Percentiles rank a stretch among this genome's conserved stretches.
Conservation (phyloP, 2,113 vertebrate species). For the Vanacampus margaritifer region DNA sequence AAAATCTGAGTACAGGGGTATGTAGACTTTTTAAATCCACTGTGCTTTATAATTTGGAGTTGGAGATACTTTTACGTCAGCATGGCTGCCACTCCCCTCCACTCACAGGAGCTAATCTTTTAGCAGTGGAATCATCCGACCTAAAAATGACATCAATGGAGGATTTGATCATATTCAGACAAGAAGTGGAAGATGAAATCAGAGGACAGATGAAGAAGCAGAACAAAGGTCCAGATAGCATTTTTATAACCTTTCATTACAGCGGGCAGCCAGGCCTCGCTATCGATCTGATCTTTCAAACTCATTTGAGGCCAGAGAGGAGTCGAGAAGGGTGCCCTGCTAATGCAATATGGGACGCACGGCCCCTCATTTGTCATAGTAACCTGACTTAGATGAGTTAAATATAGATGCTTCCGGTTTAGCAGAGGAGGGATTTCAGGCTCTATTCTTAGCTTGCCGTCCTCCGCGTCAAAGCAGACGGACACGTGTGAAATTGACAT, state of each 20-base stretch:
- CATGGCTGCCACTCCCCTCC: constrained; percentile 1
- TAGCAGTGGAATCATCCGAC: constrained; percentile 31
- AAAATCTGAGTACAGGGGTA: too few relatives aligned
- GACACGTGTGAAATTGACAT: background rate
- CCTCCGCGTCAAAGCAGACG: constrained; percentile 24
- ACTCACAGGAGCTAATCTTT: constrained; percentile 13
- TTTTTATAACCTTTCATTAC: constrained; percentile 35
- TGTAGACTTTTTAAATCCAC: background rate
- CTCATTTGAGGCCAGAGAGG: constrained; percentile 48
- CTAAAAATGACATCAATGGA: constrained; percentile 38
- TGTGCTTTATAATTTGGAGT: background rate
- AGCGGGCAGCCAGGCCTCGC: constrained; percentile 46
- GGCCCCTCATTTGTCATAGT: constrained; percentile 63
- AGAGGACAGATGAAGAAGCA: background rate
- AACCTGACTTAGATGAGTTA: constrained; percentile 67
- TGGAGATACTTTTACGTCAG: background rate
- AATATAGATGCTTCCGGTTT: constrained; percentile 67
- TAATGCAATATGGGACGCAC: constrained; percentile 65
- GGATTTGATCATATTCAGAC: constrained; percentile 17
- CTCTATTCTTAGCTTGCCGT: constrained; percentile 62
- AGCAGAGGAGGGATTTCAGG: constrained; percentile 56
- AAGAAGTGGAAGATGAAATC: background rate
- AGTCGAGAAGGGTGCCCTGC: constrained; percentile 43
- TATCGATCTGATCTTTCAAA: constrained; percentile 57
- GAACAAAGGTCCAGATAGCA: background rate